Conservation (phyloP, 2,113 vertebrate genomes). For the Carlito syrichta region DNA sequence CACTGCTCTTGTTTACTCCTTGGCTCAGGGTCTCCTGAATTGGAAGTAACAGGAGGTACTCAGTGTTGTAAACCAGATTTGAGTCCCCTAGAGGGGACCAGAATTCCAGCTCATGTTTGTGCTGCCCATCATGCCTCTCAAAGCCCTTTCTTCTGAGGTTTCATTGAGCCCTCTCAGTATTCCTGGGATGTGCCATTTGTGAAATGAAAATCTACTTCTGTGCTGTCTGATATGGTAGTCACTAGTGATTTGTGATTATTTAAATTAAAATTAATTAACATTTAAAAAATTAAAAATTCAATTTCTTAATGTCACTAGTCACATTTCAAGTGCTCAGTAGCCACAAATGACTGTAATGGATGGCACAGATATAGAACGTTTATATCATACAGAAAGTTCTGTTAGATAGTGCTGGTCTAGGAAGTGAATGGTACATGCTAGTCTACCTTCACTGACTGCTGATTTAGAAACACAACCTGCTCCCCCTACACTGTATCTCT, state of each 20-base stretch:
- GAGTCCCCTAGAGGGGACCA: background rate
- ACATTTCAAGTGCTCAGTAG: slow-evolving; percentile 2
- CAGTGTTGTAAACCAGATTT: slow-evolving; percentile 33
- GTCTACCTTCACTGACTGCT: background rate
- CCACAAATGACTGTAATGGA: background rate
- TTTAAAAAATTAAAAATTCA: slow-evolving; percentile 17
- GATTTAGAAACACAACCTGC: background rate
- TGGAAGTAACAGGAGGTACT: slow-evolving; percentile 37
- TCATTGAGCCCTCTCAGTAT: background rate
- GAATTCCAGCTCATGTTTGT: slow-evolving; percentile 23
- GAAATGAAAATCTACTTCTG: background rate
- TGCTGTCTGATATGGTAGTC: background rate
- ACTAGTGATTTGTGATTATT: slow-evolving; percentile 34
- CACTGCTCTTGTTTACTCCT: slow-evolving; percentile 51
- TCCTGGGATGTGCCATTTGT: background rate
- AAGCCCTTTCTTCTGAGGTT: background rate
- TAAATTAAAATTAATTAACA: slow-evolving; percentile 38
- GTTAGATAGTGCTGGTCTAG: background rate
- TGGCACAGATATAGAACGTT: background rate
- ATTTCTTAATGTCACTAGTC: slow-evolving; percentile 35
- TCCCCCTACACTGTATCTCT: background rate
- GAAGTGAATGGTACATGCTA: background rate
- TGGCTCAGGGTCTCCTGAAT: slow-evolving; percentile 27
- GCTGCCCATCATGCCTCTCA: background rate
- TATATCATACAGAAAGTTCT: slow-evolving; percentile 21